phyloP scores from a whole-genome alignment of 2,797 vertebrate genomes.

The Cercopithecus petaurista region DNA sequence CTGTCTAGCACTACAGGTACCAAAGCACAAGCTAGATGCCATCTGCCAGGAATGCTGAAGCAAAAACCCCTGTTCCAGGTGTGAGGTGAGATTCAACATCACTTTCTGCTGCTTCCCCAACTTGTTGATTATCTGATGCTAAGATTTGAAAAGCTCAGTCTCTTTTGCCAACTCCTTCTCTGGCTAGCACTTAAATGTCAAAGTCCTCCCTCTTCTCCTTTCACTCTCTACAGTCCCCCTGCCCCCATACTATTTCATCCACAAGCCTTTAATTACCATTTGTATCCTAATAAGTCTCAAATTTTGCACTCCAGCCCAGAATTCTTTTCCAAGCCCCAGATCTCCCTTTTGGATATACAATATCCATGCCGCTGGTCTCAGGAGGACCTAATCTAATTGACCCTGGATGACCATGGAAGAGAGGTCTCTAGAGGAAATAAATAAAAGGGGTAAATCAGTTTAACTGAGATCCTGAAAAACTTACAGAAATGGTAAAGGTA shows the following conservation, averaged over 20 bases:
- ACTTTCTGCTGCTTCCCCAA: background rate
- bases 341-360: background rate
- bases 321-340: background rate
- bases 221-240: background rate
- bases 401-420: background rate
- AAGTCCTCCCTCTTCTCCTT: background rate
- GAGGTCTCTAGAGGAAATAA: background rate
- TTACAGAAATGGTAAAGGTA: background rate
- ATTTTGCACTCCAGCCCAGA: background rate
- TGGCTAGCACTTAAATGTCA: background rate
- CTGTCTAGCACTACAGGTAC: background rate
- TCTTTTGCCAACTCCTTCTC: constrained; percentile 7
- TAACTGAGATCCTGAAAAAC: background rate
- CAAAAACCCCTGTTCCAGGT: background rate
- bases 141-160: background rate
- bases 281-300: background rate
- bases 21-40: background rate
- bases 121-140: background rate
- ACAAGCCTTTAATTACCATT: background rate
- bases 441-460: background rate
- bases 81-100: background rate
- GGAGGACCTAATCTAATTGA: background rate
- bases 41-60: background rate
- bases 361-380: background rate
- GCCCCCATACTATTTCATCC: background rate